phyloP scores from a whole-genome alignment of 1,140 invertebrate species.

The Hylaeus volcanicus region DNA sequence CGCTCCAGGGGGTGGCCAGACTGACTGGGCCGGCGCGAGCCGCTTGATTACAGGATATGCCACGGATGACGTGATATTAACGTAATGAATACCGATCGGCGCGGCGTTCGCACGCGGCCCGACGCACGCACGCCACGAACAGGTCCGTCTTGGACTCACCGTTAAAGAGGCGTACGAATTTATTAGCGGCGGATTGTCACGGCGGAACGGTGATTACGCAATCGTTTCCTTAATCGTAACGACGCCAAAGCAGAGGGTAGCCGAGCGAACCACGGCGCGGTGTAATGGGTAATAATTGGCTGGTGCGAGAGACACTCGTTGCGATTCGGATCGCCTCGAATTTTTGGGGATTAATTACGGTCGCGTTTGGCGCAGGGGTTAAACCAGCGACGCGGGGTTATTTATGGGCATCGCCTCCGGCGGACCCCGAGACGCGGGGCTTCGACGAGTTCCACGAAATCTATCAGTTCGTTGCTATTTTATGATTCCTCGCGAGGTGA shows the following conservation, averaged over 20 bases:
- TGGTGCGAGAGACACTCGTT: background rate
- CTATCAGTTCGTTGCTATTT: background rate
- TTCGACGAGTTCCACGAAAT: background rate
- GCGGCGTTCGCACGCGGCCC: slow-evolving; percentile 20
- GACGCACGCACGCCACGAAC: slow-evolving; percentile 13
- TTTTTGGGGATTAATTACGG: slow-evolving; percentile 7
- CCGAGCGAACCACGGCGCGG: background rate
- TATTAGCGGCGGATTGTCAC: slow-evolving; percentile 39
- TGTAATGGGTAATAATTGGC: slow-evolving; percentile 41
- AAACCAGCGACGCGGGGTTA: background rate
- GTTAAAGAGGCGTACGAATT: slow-evolving; percentile 23
- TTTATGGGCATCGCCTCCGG: background rate
- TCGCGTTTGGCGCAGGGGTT: background rate
- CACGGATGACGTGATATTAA: slow-evolving; percentile 74
- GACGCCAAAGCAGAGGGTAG: slow-evolving; percentile 25
- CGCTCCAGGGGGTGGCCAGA: slow-evolving; percentile 60
- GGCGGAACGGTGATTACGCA: slow-evolving; percentile 19
- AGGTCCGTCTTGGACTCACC: background rate
- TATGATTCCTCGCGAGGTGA: background rate
- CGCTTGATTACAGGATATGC: slow-evolving; percentile 74
- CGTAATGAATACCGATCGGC: slow-evolving; percentile 69
- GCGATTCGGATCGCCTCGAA: background rate
- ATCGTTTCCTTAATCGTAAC: slow-evolving; percentile 23
- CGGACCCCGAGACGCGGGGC: too few relatives aligned
- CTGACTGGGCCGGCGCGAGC: slow-evolving; percentile 52